Conservation (phyloP, 2,888 invertebrate genomes). For the Xestia rhomboidea region DNA sequence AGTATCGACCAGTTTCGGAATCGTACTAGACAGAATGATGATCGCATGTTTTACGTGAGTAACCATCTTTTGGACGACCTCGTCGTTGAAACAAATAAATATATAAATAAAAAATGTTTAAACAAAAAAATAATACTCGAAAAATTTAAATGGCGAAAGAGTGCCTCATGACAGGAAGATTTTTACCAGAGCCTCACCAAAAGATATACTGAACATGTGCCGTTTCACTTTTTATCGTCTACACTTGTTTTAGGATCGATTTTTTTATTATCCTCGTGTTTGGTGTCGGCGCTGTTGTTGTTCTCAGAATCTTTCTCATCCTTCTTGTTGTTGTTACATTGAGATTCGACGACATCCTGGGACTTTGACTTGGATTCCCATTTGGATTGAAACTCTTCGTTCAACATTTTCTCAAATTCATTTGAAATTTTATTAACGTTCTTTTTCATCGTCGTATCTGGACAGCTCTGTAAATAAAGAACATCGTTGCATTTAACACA, state of each 20-base stretch:
- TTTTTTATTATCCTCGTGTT: slow-evolving; percentile 78
- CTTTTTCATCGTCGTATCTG: slow-evolving; percentile 85
- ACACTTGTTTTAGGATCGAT: slow-evolving; percentile 72
- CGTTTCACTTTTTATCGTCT: slow-evolving; percentile 77
- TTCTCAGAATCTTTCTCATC: slow-evolving; percentile 74
- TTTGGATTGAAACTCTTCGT: slow-evolving; percentile 85
- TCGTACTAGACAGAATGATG: slow-evolving; percentile 58
- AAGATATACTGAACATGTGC: slow-evolving; percentile 40
- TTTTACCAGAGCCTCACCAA: slow-evolving; percentile 61
- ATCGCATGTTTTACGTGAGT: slow-evolving; percentile 58
- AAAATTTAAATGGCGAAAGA: slow-evolving; percentile 73
- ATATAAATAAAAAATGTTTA: slow-evolving; percentile 77
- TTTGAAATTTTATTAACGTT: slow-evolving; percentile 86
- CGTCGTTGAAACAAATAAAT: slow-evolving; percentile 74
- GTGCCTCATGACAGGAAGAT: slow-evolving; percentile 58
- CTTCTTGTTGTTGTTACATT: slow-evolving; percentile 74
- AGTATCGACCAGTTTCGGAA: slow-evolving; percentile 64
- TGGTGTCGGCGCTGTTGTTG: slow-evolving; percentile 71
- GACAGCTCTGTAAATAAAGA: slow-evolving; percentile 80
- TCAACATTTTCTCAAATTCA: slow-evolving; percentile 86
- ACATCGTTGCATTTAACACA: neutral
- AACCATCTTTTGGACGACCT: slow-evolving; percentile 47
- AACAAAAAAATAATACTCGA: slow-evolving; percentile 78
- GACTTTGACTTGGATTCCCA: slow-evolving; percentile 79
- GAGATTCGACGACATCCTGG: slow-evolving; percentile 73